Percentiles rank a stretch among this genome's conserved stretches.
Evolutionary conservation across 2,888 invertebrate genomes (phyloP).

Genomic region (Macrosiphum euphorbiae): DNA sequence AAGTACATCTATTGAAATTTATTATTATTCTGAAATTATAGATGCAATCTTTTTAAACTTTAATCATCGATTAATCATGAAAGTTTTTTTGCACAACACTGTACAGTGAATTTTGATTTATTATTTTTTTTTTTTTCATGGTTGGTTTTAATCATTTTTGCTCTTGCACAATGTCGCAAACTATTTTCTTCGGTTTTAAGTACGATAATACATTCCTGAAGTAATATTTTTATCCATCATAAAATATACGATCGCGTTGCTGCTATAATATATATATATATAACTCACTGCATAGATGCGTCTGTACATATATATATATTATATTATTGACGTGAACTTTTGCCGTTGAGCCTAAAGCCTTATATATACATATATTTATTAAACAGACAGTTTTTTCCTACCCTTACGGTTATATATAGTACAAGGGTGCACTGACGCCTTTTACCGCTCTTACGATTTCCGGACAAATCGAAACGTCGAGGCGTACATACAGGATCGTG

Average conservation of each 20-base stretch:
- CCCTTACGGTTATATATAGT: background rate
- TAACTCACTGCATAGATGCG: background rate
- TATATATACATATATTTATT: background rate
- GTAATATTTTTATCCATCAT: background rate
- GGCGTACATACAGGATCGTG: background rate
- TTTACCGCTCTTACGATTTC: background rate
- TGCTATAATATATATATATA: background rate
- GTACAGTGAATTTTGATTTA: background rate
- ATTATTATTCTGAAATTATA: background rate
- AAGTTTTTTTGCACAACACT: background rate
- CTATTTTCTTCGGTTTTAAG: background rate
- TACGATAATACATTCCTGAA: background rate
- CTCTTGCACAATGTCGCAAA: background rate
- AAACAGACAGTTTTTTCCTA: background rate
- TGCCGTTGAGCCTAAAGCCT: background rate
- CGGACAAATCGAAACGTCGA: conserved; percentile 10
- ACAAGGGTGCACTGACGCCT: background rate
- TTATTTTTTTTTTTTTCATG: background rate
- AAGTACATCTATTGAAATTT: background rate
- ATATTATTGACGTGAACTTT: background rate
- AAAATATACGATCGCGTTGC: background rate
- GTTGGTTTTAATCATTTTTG: background rate
- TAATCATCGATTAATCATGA: background rate
- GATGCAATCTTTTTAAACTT: background rate
- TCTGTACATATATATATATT: background rate